Evolutionary conservation across 2,113 vertebrate species (phyloP).

Genomic region (Rhadina sibilatrix): DNA sequence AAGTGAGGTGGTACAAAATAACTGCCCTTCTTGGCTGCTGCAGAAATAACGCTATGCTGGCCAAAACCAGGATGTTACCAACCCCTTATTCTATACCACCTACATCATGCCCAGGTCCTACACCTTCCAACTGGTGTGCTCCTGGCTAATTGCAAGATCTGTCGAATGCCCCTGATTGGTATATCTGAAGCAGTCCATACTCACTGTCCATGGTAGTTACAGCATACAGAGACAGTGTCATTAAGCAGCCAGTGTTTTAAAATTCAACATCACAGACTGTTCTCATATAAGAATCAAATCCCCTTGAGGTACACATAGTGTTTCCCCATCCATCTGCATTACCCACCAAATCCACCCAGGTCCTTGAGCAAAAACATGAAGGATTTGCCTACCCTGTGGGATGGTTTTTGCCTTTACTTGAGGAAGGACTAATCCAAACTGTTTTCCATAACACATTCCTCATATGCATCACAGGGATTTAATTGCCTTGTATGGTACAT

Average conservation of each 20-base stretch:
- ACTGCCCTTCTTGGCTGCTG: not conserved
- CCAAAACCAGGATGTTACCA: not conserved
- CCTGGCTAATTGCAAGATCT: rapidly evolving
- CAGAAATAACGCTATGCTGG: not conserved
- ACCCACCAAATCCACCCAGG: not conserved
- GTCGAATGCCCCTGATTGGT: not conserved
- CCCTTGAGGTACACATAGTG: not conserved
- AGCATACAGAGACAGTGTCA: not conserved
- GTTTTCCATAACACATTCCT: not conserved
- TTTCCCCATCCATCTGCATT: not conserved
- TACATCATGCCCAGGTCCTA: not conserved
- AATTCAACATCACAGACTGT: not conserved
- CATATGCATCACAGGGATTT: not conserved
- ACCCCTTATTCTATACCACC: not conserved
- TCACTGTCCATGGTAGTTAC: not conserved
- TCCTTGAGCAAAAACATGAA: not conserved
- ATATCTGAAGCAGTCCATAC: not conserved
- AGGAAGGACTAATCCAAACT: not conserved
- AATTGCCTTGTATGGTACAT: not conserved
- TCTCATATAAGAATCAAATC: not conserved
- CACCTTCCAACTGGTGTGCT: not conserved
- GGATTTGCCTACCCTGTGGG: not conserved
- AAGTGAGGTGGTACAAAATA: not conserved
- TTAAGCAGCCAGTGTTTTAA: not conserved
- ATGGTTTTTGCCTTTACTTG: not conserved